These are phyloP conservation scores for Celastrina argiolus DNA, from an alignment of 2,888 invertebrate genomes.

Conservation along the genomic window DNA sequence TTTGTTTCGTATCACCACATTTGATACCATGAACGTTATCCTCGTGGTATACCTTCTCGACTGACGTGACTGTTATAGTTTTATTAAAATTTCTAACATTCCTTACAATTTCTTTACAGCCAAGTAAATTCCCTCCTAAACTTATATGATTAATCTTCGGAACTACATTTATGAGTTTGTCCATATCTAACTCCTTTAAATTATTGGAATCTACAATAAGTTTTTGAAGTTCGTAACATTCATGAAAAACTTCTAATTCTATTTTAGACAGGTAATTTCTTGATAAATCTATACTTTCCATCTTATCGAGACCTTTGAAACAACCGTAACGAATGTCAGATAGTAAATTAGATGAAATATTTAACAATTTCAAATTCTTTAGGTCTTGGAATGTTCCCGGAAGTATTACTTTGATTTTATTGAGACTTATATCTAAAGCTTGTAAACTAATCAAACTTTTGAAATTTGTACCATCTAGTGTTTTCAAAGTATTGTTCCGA, in stretches of 20 bases:
- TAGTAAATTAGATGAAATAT: slow-evolving; percentile 56
- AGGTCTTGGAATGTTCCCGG: slow-evolving; percentile 60
- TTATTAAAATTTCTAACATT: slow-evolving; percentile 45
- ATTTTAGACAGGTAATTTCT: slow-evolving; percentile 50
- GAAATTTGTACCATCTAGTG: slow-evolving; percentile 48
- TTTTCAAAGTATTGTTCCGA: slow-evolving; percentile 47
- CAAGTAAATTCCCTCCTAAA: slow-evolving; percentile 62
- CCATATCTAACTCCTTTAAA: slow-evolving; percentile 55
- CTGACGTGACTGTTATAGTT: slow-evolving; percentile 55
- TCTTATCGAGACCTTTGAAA: slow-evolving; percentile 56
- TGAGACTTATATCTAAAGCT: slow-evolving; percentile 54
- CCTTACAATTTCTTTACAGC: slow-evolving; percentile 58
- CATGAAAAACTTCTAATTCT: slow-evolving; percentile 61
- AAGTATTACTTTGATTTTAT: slow-evolving; percentile 47
- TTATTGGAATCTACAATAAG: slow-evolving; percentile 61
- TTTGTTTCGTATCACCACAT: slow-evolving; percentile 48
- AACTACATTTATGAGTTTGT: slow-evolving; percentile 46
- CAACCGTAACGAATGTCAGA: slow-evolving; percentile 54
- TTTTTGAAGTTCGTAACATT: slow-evolving; percentile 53
- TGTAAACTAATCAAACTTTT: slow-evolving; percentile 48
- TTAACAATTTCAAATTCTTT: slow-evolving; percentile 53
- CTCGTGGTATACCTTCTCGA: slow-evolving; percentile 62
- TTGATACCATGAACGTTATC: slow-evolving; percentile 67
- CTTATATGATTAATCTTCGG: slow-evolving; percentile 53
- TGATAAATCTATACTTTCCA: slow-evolving; percentile 58